Percentiles rank a stretch among this genome's conserved stretches.
Evolutionary conservation across 1,140 invertebrate species (phyloP).

Genomic region (Calephelis nemesis): DNA sequence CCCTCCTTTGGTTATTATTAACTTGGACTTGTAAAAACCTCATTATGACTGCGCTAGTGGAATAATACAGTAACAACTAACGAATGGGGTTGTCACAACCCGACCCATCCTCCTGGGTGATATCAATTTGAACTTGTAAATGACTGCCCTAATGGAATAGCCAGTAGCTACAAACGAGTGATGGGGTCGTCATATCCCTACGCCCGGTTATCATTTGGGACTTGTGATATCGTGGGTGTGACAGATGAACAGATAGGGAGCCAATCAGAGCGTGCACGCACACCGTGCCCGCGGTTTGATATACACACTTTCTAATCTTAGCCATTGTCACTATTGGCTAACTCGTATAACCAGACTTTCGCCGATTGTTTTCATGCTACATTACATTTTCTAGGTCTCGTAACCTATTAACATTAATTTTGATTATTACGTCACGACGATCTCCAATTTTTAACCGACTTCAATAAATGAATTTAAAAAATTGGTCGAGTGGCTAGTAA

Average conservation of each 20-base stretch:
- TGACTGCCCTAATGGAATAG: too few relatives aligned
- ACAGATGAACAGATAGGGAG: slow-evolving; percentile 74
- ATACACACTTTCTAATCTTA: slow-evolving; percentile 77
- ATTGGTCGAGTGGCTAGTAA: background rate
- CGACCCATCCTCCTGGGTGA: too few relatives aligned
- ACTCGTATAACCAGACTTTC: slow-evolving; percentile 70
- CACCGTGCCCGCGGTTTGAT: slow-evolving; percentile 64
- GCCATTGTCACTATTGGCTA: slow-evolving; percentile 76
- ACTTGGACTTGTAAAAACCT: too few relatives aligned
- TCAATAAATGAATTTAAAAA: background rate
- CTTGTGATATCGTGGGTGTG: slow-evolving; percentile 38
- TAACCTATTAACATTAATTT: slow-evolving; percentile 32
- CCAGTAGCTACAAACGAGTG: too few relatives aligned
- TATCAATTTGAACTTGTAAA: background rate
- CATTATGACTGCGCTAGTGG: too few relatives aligned
- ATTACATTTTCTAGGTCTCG: slow-evolving; percentile 62
- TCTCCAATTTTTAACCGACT: background rate
- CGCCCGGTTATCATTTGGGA: background rate
- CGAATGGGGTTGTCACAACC: too few relatives aligned
- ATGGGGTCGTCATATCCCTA: background rate
- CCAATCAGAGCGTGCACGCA: slow-evolving; percentile 70
- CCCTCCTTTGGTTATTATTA: too few relatives aligned
- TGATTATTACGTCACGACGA: slow-evolving; percentile 14
- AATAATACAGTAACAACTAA: too few relatives aligned
- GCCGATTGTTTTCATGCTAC: slow-evolving; percentile 77